phyloP scores from a whole-genome alignment of 2,113 vertebrate genomes.

The Empidonax traillii region DNA sequence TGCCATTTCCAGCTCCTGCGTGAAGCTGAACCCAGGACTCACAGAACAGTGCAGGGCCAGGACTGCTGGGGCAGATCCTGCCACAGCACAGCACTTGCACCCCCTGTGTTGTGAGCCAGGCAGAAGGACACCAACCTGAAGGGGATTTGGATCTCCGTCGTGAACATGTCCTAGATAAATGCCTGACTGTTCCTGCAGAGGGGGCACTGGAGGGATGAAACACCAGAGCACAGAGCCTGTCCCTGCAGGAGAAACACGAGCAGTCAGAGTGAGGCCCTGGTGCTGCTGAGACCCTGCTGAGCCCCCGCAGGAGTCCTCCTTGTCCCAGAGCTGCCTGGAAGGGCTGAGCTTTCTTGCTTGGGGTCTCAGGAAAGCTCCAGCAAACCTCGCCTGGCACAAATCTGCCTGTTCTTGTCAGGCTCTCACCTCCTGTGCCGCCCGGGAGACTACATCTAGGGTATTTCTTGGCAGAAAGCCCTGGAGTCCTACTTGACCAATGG shows the following conservation, averaged over 20 bases:
- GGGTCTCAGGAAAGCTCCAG: not conserved
- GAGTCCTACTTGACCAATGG: not conserved
- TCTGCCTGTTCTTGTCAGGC: too few species aligned
- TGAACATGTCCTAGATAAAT: not conserved
- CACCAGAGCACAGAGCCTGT: too few species aligned
- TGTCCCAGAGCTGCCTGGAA: not conserved
- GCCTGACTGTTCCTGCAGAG: too few species aligned
- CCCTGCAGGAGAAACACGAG: too few species aligned
- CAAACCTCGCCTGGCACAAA: not conserved
- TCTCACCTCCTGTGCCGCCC: not conserved
- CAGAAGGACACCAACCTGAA: not conserved
- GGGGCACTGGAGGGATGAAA: too few species aligned
- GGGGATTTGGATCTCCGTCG: not conserved
- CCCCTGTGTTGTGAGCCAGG: not conserved
- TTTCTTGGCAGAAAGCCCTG: not conserved
- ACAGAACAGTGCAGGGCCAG: rapidly evolving
- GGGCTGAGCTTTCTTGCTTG: too few species aligned
- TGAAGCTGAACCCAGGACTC: not conserved
- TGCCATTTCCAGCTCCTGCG: rapidly evolving
- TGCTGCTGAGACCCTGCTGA: too few species aligned
- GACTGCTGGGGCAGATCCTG: not conserved
- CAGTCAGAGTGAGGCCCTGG: too few species aligned
- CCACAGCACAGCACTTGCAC: not conserved
- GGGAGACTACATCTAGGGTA: not conserved
- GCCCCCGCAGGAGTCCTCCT: not conserved